Percentiles rank a stretch among this genome's conserved stretches.
Conservation (phyloP, 2,113 vertebrate species). For the Alethe castanea region DNA sequence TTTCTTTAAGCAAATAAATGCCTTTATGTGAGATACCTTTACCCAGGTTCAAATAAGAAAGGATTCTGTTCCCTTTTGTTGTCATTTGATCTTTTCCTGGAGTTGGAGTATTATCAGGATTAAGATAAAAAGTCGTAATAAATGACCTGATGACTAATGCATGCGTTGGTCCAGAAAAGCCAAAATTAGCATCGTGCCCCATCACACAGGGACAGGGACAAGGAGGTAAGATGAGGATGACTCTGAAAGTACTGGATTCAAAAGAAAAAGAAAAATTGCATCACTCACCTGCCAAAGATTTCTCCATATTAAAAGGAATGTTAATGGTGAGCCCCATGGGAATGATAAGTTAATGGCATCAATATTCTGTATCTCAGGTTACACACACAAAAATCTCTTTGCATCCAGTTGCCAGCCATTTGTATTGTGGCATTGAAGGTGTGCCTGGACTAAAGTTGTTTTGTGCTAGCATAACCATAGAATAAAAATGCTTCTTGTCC, state of each 20-base stretch:
- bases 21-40: not conserved
- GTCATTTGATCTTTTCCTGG: not conserved
- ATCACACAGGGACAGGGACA: not conserved
- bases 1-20: not conserved
- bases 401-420: not conserved
- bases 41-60: not conserved
- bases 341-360: not conserved
- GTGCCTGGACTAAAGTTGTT: not conserved
- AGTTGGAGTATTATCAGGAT: not conserved
- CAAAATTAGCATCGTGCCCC: not conserved
- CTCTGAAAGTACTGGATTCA: not conserved
- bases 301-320: not conserved
- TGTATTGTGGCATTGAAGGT: accelerated
- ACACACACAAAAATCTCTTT: not conserved
- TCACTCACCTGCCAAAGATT: not conserved
- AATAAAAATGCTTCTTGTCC: not conserved
- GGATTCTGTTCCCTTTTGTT: not conserved
- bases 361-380: not conserved
- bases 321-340: not conserved
- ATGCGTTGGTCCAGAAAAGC: not conserved
- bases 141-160: slow-evolving; percentile 44
- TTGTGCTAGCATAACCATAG: not conserved
- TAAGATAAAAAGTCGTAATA: not conserved
- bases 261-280: not conserved
- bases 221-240: not conserved